Base-by-base conservation (phyloP, 1,140 invertebrate species). In the Drosophila virilis region DNA sequence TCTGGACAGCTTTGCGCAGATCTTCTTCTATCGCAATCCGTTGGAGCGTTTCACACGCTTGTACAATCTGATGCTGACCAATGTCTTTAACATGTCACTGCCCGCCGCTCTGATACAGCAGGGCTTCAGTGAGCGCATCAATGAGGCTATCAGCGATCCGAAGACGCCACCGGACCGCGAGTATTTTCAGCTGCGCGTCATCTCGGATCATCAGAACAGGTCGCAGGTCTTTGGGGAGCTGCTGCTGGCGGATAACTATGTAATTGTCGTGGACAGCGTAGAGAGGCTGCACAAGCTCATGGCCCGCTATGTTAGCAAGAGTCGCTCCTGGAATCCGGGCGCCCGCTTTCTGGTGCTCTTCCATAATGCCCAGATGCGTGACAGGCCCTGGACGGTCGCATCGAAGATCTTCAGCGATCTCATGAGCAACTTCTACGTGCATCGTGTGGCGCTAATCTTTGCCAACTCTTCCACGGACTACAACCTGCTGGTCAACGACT, bases 321-420 rank as follows among this genome's bases (percentile, higher is more conserved):
- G 74, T 52, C 45, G 69, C 8, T 91, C 91, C 0, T 92, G 90
- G 89, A 92, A 92, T 59, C 91, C 91, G 0, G 91, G 91, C 1
- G 92, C 83, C 0, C 69, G 79, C 5, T 92, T 91, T 28, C 42
- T 92, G 8, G 68, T 92, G 15, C 77, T 92, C 37, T 92, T 66
- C 33, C 80, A 92, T 42, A 88, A 84, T 60, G 37, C 57, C 0
- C 8, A 46, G 7, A 13, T 79, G 46, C 52, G 55, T 0, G 73
- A 75, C 12, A 71, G 50, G 1, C 75, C 78, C 6, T 61, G 65
- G 59, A 50, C 55, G 0, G 54, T 86, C 5, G 88, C 91, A 4
- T 54, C 60, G 0, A 10, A 65, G 37, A 80, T 92, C 42, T 91
- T 92, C 43, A 68, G 59, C 2, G 72, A 74, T 8, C 50, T 92